These are phyloP conservation scores for Mimumesa dahlbomi DNA, from an alignment of 2,888 invertebrate genomes.

Conservation along the genomic window DNA sequence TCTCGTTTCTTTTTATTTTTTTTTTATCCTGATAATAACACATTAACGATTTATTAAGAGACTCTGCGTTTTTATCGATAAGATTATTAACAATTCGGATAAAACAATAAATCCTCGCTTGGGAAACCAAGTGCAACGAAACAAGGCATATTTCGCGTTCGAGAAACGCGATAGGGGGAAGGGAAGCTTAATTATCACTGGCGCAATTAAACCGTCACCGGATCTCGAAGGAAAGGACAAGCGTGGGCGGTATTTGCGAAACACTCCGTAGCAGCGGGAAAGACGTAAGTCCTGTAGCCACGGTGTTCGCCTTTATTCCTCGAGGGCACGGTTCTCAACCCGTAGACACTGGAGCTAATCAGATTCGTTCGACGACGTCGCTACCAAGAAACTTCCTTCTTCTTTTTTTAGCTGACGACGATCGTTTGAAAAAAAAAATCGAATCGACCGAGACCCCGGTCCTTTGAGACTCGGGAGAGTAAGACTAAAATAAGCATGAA, in stretches of 20 bases:
- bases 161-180: neutral
- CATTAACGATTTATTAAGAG: no score
- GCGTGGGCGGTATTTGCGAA: constrained; percentile 18
- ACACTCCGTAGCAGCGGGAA: neutral
- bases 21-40: no score
- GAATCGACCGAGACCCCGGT: constrained; percentile 10
- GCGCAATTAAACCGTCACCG: neutral
- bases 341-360: constrained; percentile 43
- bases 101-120: no score
- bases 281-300: constrained; percentile 7
- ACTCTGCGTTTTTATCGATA: no score
- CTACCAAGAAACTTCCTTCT: constrained; percentile 14
- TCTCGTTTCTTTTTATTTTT: no score
- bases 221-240: neutral
- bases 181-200: neutral
- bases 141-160: neutral
- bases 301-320: constrained; percentile 14
- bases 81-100: no score
- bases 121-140: no score
- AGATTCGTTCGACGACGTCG: constrained; percentile 40
- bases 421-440: constrained; percentile 20
- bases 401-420: constrained; percentile 42
- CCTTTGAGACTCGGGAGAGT: neutral
- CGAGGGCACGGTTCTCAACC: constrained; percentile 35
- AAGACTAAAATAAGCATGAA: neutral